These are phyloP conservation scores for Eumerus sabulonum DNA, from an alignment of 2,888 invertebrate genomes.

Conservation along the genomic window DNA sequence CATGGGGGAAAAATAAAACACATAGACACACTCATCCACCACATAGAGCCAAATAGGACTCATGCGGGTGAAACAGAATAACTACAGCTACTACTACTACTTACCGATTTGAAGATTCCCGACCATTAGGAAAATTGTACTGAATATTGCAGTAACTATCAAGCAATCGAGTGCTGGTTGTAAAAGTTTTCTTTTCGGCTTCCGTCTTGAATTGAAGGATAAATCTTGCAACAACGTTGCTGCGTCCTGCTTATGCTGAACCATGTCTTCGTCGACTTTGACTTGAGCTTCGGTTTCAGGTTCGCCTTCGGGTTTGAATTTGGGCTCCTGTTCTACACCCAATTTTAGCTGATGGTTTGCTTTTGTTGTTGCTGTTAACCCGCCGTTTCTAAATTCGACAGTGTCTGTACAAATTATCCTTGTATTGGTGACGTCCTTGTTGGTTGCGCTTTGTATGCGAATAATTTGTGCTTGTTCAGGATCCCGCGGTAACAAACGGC, in stretches of 20 bases:
- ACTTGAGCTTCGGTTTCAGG: conserved; percentile 19
- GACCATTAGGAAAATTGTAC: conserved; percentile 66
- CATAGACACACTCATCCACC: conserved; percentile 5
- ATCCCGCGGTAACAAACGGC: conserved; percentile 23
- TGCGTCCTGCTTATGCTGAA: conserved; percentile 15
- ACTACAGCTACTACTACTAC: conserved; percentile 21
- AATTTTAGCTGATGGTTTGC: conserved; percentile 4
- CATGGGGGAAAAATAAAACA: conserved; percentile 9
- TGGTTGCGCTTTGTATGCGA: conserved; percentile 33
- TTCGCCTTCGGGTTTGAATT: conserved; percentile 20
- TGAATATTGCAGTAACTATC: conserved; percentile 66
- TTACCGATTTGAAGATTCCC: conserved; percentile 67
- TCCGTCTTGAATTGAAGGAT: conserved; percentile 61
- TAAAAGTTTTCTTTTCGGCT: conserved; percentile 63
- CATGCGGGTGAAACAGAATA: neutral
- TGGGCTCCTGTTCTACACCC: conserved; percentile 16
- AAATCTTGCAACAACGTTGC: conserved; percentile 49
- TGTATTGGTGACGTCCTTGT: conserved; percentile 32
- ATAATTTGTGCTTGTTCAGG: conserved; percentile 11
- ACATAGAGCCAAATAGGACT: neutral
- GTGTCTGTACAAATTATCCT: conserved; percentile 21
- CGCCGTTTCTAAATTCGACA: conserved; percentile 13
- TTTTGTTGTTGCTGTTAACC: conserved; percentile 37
- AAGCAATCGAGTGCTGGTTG: conserved; percentile 66
- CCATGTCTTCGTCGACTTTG: neutral